phyloP scores from a whole-genome alignment of 2,888 invertebrate genomes.

The Xestoiulus laeticollis region DNA sequence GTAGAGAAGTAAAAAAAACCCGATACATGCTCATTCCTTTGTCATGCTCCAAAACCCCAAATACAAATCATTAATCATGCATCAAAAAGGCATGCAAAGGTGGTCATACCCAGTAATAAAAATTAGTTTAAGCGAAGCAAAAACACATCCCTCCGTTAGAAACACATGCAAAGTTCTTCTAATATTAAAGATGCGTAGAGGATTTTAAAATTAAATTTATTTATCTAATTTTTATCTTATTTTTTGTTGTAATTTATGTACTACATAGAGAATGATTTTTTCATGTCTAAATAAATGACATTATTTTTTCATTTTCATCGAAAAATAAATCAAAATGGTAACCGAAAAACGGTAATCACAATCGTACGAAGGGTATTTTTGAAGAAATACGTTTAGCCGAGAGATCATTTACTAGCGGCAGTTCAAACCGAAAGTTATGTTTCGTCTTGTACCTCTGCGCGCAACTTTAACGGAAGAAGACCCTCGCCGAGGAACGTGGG shows the following conservation, averaged over 20 bases:
- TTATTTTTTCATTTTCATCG: no score
- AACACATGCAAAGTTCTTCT: background rate
- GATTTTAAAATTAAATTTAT: background rate
- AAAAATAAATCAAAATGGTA: no score
- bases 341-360: no score
- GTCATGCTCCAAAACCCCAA: background rate
- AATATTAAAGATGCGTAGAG: background rate
- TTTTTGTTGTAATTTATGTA: no score
- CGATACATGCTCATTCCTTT: background rate
- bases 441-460: background rate
- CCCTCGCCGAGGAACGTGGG: background rate
- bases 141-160: background rate
- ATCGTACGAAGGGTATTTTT: no score
- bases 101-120: background rate
- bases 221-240: no score
- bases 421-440: no score
- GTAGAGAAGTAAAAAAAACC: background rate
- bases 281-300: no score
- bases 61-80: background rate
- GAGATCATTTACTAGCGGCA: no score
- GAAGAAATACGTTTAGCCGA: no score
- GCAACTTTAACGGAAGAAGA: background rate
- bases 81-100: background rate
- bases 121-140: background rate
- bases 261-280: no score